Base-by-base conservation (phyloP, 2,888 invertebrate genomes). In the Oscheius sp. region DNA sequence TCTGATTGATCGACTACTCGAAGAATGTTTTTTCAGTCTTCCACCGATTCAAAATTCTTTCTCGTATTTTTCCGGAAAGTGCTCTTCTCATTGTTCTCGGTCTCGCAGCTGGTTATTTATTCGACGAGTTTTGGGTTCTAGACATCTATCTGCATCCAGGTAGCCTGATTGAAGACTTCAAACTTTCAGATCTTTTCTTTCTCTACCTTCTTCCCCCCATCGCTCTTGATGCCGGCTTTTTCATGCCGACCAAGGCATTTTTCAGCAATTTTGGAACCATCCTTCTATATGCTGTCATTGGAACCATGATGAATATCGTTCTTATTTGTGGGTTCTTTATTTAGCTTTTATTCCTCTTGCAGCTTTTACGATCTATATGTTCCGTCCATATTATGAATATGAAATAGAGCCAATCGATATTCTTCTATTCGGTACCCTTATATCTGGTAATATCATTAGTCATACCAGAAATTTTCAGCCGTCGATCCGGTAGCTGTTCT, bases 121-220 rank as follows among this genome's bases (percentile, higher is more conserved):
- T 80, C 47, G 75, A 74, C 45, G 70, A 77, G 22, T 20, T 74
- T 24, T 79, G 70, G 70, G 59, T 67, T 4, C 65, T 77, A 41
- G 77, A 79, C 64, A 68, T 79, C 28, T 78, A 67, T 56, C 67
- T 80, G 8, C 76, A 80, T 69, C 79, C 78, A 47, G 80, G 80
- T 79, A 54, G 61, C 22, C 36, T 36, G 22, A n/a, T 33, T 17
- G n/a, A 56, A 12, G 9, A 12, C 14, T 33, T 26, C 14, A 44
- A 45, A 50, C 41, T 70, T 74, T 28, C 95, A 3, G 93, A 94
- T 87, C 93, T 94, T 24, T 97, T 97, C 90, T 97, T 96, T 90
- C 91, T 96, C 75, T 95, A 94, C 88, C 94, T 95, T 92, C 90
- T 97, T 84, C 97, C 97, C 45, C 97, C 97, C 41, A 97, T 97